Base-by-base conservation (phyloP, 1,140 invertebrate species). In the Euglossa dilemma region DNA sequence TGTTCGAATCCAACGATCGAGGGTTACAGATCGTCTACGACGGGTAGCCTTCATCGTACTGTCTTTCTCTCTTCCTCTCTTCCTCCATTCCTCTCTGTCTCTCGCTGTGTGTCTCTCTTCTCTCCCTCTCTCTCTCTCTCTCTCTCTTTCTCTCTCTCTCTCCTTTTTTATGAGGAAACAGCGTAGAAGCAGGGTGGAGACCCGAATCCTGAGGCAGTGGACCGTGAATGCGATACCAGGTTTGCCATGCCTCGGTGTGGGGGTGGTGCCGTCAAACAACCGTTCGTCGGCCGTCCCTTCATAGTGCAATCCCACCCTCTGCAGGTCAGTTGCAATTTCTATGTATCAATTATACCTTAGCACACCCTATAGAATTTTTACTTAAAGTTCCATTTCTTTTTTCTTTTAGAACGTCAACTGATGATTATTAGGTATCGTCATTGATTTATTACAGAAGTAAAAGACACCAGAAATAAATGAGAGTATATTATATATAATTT, bases 221-320 rank as follows among this genome's bases (percentile, higher is more conserved):
- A 92, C 86, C 87, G 91, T 92, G 90, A 92, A 92, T 88, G 90
- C 90, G 91, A 92, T 92, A 92, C 90, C 90, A 88, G 86, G 83
- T 85, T 87, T 74, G 80, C 72, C 59, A 80, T 87, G 87, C 66
- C 63, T 82, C 87, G 79, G 67, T 66, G 82, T 79, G 54, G 87
- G 87, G 83, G 72, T 80, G 80, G 85, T 74, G 80, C 85, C 90
- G 90, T 92, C 90, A 87, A 91, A 91, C 89, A 90, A 89, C 90
- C 89, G 88, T 90, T 87, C 83, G 88, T 81, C 78, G 74, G 70
- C 85, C 90, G 87, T 88, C 90, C 89, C 91, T 87, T 85, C 78
- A 76, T 73, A 66, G 78, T 84, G 78, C 77, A 74, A n/a, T 67
- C 82, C 87, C 84, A 83, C 78, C 67, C 83, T 82, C 69, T 52